Percentiles rank a stretch among this genome's conserved stretches.
These are phyloP conservation scores for Cryptoblepharus egeriae DNA, from an alignment of 2,797 vertebrate species.

Conservation along the genomic window DNA sequence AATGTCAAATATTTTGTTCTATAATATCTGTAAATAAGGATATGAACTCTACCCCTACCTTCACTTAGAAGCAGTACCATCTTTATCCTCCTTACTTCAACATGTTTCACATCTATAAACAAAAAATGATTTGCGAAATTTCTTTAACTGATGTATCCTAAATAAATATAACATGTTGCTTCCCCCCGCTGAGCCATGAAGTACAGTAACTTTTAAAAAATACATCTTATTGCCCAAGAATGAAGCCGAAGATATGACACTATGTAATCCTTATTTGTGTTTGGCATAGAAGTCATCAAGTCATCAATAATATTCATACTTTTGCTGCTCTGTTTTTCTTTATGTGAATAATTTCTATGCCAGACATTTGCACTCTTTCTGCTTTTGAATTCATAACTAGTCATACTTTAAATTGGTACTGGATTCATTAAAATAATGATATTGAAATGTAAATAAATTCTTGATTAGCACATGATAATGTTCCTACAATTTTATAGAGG, in stretches of 20 bases:
- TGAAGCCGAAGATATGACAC: neutral
- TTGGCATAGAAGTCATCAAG: neutral
- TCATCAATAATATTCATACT: neutral
- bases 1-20: too few relatives aligned
- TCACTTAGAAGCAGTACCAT: too few relatives aligned
- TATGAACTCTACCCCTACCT: too few relatives aligned
- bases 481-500: constrained; percentile 36
- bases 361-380: constrained; percentile 14
- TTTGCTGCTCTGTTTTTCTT: neutral
- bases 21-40: too few relatives aligned
- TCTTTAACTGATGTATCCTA: too few relatives aligned
- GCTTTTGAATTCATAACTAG: neutral
- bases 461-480: constrained; percentile 9
- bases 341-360: neutral
- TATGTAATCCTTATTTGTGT: neutral
- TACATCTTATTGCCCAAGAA: neutral
- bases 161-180: too few relatives aligned
- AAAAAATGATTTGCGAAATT: too few relatives aligned
- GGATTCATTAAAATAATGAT: constrained; percentile 15
- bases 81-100: too few relatives aligned
- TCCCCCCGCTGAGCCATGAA: neutral
- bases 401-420: constrained; percentile 14
- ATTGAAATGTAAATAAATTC: constrained; percentile 33
- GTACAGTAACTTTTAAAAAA: neutral
- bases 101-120: too few relatives aligned